These are phyloP conservation scores for Heptranchias perlo DNA, from an alignment of 2,113 vertebrate species.

Conservation along the genomic window DNA sequence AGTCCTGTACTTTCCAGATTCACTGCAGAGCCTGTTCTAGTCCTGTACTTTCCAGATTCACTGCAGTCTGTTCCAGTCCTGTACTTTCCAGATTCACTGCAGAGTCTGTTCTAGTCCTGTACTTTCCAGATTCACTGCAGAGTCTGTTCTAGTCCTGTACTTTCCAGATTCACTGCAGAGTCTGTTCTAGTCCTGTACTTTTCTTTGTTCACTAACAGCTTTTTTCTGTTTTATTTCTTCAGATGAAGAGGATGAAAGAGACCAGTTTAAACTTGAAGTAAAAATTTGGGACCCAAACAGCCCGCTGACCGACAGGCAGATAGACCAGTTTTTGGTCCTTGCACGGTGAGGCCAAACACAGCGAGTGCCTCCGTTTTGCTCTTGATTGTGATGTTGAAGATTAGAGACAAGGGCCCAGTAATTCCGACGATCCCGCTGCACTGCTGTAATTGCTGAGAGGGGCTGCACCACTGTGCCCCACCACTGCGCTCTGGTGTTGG, in stretches of 20 bases:
- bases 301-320: slow-evolving; percentile 40
- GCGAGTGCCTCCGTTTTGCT: not conserved
- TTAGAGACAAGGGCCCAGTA: not conserved
- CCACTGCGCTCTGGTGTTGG: too few relatives aligned
- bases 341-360: slow-evolving; percentile 37
- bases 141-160: not conserved
- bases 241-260: slow-evolving; percentile 39
- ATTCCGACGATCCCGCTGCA: too few relatives aligned
- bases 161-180: not conserved
- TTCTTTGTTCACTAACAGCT: not conserved
- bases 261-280: slow-evolving; percentile 40
- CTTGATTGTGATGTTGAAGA: not conserved
- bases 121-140: too few relatives aligned
- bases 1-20: too few relatives aligned
- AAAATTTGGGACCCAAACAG: slow-evolving; percentile 40
- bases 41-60: too few relatives aligned
- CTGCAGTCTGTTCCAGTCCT: not conserved
- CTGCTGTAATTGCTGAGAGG: not conserved
- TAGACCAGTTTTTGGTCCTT: slow-evolving; percentile 42
- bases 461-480: not conserved
- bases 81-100: not conserved
- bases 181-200: too few relatives aligned
- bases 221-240: not conserved
- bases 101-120: not conserved
- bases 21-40: too few relatives aligned